Percentiles rank a stretch among this genome's conserved stretches.
Conservation (phyloP, 2,113 vertebrate genomes). For the Elephas maximus region DNA sequence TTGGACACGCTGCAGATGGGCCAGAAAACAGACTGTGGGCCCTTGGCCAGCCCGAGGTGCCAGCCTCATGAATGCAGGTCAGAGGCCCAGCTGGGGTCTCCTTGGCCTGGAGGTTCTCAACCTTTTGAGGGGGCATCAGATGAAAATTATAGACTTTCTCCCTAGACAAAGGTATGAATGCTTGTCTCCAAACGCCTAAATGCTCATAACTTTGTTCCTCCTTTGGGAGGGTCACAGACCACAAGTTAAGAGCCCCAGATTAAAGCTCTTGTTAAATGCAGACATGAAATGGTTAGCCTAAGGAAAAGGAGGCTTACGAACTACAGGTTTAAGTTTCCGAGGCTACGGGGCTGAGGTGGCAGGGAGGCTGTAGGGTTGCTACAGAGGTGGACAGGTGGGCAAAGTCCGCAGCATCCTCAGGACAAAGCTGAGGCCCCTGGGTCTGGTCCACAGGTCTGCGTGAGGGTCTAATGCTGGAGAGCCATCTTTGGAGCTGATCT, state of each 20-base stretch:
- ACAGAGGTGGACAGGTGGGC: not conserved
- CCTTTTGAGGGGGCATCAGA: not conserved
- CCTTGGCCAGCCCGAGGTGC: rapidly evolving
- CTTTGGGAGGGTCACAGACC: not conserved
- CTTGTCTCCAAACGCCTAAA: not conserved
- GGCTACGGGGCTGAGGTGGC: not conserved
- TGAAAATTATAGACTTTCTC: not conserved
- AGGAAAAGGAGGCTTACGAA: not conserved
- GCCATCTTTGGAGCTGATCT: not conserved
- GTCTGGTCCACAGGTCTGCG: not conserved
- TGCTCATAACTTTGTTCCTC: not conserved
- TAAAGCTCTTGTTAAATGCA: not conserved
- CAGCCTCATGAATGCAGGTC: not conserved
- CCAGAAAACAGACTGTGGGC: conserved; percentile 51
- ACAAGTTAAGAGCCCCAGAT: not conserved
- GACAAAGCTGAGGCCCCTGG: not conserved
- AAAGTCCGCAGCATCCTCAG: not conserved
- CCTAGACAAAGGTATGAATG: not conserved
- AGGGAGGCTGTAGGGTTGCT: not conserved
- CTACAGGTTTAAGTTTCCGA: not conserved
- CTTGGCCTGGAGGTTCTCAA: not conserved
- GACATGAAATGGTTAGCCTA: not conserved
- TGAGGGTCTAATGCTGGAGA: not conserved
- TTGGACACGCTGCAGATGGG: conserved; percentile 92
- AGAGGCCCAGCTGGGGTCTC: not conserved